These are phyloP conservation scores for Toxotes chatareus DNA, from an alignment of 2,113 vertebrate genomes.

Conservation along the genomic window DNA sequence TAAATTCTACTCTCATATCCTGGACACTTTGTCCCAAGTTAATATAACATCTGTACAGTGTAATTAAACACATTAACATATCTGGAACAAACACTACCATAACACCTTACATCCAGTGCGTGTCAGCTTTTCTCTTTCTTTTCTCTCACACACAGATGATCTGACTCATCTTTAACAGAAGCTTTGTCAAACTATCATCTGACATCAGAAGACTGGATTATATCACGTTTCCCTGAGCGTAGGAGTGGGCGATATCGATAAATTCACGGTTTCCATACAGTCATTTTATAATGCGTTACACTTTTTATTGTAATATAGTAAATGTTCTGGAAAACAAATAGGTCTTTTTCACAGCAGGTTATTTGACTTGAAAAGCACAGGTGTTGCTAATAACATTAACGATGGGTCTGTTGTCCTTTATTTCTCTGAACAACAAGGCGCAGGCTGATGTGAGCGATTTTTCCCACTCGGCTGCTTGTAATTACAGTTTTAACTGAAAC, in stretches of 20 bases:
- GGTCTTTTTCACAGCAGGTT: not conserved
- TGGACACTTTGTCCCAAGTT: not conserved
- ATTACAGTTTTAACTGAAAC: too few relatives aligned
- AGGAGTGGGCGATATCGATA: not conserved
- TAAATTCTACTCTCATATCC: not conserved
- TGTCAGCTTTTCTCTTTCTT: not conserved
- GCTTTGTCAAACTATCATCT: not conserved
- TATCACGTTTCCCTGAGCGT: not conserved
- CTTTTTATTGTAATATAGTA: not conserved
- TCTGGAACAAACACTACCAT: not conserved
- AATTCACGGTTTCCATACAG: too few relatives aligned
- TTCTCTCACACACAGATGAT: too few relatives aligned
- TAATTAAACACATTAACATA: not conserved
- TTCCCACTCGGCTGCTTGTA: not conserved
- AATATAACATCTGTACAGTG: not conserved
- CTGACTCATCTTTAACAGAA: not conserved
- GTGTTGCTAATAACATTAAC: too few relatives aligned
- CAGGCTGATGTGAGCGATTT: too few relatives aligned
- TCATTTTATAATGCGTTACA: not conserved
- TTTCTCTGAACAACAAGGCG: too few relatives aligned
- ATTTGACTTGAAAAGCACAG: not conserved
- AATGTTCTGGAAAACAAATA: conserved; percentile 1
- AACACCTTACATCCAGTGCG: not conserved
- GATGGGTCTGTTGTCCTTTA: too few relatives aligned
- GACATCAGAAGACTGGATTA: not conserved